Percentiles rank a stretch among this genome's conserved stretches.
These are phyloP conservation scores for Malaclemys terrapin DNA, from an alignment of 2,113 vertebrate species.

Conservation along the genomic window DNA sequence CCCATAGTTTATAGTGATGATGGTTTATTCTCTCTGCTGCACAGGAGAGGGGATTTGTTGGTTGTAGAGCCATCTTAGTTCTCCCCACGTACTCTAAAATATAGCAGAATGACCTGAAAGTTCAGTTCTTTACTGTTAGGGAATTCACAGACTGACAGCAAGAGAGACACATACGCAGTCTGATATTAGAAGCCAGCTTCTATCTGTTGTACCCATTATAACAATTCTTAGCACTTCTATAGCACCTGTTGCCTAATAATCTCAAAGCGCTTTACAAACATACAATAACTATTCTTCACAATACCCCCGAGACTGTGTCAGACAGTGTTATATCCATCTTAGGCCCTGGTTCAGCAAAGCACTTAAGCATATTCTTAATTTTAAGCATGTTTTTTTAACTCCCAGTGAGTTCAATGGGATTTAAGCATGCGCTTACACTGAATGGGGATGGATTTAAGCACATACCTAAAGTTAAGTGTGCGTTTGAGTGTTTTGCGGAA, in stretches of 20 bases:
- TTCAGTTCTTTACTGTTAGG: neutral
- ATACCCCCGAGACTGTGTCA: neutral
- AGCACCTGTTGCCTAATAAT: neutral
- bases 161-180: neutral
- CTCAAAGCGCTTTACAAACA: neutral
- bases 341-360: neutral
- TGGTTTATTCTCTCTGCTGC: neutral
- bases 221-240: neutral
- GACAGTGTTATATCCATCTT: neutral
- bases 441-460: neutral
- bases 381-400: neutral
- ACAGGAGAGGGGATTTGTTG: neutral
- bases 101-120: neutral
- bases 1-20: neutral
- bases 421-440: neutral
- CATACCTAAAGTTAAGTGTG: neutral
- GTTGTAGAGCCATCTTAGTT: neutral
- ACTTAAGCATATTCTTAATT: neutral
- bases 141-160: neutral
- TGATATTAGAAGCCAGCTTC: neutral
- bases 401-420: neutral
- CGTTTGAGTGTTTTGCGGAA: neutral
- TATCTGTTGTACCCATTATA: neutral
- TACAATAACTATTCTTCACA: fast-evolving
- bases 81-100: neutral